These are phyloP conservation scores for Rhinoderma darwinii DNA, from an alignment of 2,113 vertebrate species.

Conservation along the genomic window DNA sequence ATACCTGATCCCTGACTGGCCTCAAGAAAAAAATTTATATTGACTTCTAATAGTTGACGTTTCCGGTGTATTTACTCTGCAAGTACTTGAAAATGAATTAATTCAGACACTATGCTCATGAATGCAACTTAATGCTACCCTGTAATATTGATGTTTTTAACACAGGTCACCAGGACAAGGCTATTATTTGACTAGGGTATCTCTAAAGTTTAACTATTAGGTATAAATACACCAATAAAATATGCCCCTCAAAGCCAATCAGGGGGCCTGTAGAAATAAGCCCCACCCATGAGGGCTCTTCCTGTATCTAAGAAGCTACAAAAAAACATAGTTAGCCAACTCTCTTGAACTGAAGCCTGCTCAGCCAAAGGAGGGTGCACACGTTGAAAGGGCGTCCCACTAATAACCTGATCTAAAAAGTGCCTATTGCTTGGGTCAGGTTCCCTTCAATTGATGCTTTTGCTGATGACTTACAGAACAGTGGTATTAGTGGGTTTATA, in stretches of 20 bases:
- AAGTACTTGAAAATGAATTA: background rate
- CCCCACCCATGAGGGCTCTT: background rate
- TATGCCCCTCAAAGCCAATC: background rate
- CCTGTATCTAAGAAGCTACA: background rate
- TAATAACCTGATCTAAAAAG: too few species aligned
- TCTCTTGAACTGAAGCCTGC: too few species aligned
- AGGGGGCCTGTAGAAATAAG: background rate
- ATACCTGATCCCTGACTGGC: background rate
- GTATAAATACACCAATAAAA: background rate
- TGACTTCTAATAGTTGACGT: background rate
- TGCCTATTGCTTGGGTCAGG: too few species aligned
- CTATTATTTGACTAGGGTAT: background rate
- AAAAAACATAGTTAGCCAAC: background rate
- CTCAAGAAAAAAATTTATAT: too few species aligned
- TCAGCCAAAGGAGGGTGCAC: too few species aligned
- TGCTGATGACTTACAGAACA: too few species aligned
- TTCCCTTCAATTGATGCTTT: too few species aligned
- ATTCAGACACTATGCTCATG: background rate
- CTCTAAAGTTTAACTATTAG: background rate
- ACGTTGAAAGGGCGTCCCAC: too few species aligned
- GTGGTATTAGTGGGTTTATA: too few species aligned
- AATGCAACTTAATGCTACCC: background rate
- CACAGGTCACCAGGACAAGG: background rate
- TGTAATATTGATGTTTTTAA: background rate
- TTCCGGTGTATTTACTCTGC: background rate